phyloP scores from a whole-genome alignment of 1,140 invertebrate genomes.

The Dinoponera quadriceps region DNA sequence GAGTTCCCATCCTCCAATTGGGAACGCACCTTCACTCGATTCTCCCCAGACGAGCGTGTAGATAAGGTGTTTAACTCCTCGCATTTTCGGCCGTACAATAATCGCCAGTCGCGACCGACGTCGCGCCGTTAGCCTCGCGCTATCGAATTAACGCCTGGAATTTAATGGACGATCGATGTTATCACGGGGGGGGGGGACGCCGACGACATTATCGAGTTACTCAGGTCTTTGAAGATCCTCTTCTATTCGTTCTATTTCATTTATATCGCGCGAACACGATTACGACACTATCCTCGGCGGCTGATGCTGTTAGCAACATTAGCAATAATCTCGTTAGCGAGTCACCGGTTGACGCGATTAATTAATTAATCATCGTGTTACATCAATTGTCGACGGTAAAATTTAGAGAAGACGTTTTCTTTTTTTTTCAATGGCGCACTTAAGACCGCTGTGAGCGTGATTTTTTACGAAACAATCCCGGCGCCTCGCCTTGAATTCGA shows the following conservation, averaged over 20 bases:
- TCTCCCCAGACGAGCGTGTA: not conserved
- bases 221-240: constrained; percentile 23
- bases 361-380: constrained; percentile 20
- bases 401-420: not conserved
- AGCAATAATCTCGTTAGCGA: constrained; percentile 16
- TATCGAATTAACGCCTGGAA: constrained; percentile 4
- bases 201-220: constrained; percentile 22
- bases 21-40: not conserved
- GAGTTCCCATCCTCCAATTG: not conserved
- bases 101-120: not conserved
- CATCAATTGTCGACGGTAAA: not conserved
- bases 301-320: constrained; percentile 19
- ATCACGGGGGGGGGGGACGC: not conserved
- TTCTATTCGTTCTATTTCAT: constrained; percentile 9
- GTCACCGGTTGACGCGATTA: not conserved
- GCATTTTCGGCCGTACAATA: constrained; percentile 25
- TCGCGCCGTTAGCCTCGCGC: constrained; percentile 1
- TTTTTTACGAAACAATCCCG: constrained; percentile 8
- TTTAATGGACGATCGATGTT: constrained; percentile 32
- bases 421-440: not conserved
- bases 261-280: constrained; percentile 30
- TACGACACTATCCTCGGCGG: constrained; percentile 24
- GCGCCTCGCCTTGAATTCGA: not conserved
- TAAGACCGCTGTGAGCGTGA: not conserved
- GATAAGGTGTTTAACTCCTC: constrained; percentile 11